A percentile compares a stretch with the other conserved stretches of the same genome.
phyloP scores from a whole-genome alignment of 2,888 invertebrate genomes.

The Microplitis manilae region DNA sequence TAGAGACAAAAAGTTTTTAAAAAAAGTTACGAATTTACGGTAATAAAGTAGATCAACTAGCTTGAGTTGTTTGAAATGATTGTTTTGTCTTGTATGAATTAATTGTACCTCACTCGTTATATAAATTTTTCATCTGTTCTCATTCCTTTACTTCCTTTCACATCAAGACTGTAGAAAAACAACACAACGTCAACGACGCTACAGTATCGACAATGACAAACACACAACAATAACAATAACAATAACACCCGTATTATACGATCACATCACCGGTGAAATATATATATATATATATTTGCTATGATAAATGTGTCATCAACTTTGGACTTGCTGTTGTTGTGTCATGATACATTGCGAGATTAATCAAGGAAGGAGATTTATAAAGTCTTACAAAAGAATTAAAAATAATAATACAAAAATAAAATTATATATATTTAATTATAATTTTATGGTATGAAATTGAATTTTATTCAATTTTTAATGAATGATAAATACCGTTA shows the following conservation, averaged over 20 bases:
- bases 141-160: background rate
- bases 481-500: background rate
- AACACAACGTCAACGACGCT: background rate
- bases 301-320: background rate
- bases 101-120: background rate
- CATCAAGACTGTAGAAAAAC: background rate
- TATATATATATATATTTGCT: background rate
- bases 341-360: background rate
- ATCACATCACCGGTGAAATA: background rate
- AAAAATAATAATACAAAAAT: background rate
- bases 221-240: background rate
- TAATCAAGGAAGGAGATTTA: background rate
- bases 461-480: background rate
- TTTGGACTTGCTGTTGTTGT: background rate
- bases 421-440: background rate
- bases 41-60: conserved; percentile 15
- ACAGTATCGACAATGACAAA: background rate
- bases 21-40: conserved; percentile 10
- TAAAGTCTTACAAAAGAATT: background rate
- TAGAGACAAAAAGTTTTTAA: background rate
- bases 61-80: conserved; percentile 11
- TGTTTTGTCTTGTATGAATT: conserved; percentile 14
- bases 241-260: background rate
- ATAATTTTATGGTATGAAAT: background rate
- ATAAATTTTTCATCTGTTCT: background rate